Conservation (phyloP, 2,113 vertebrate genomes). For the Rostratula benghalensis region DNA sequence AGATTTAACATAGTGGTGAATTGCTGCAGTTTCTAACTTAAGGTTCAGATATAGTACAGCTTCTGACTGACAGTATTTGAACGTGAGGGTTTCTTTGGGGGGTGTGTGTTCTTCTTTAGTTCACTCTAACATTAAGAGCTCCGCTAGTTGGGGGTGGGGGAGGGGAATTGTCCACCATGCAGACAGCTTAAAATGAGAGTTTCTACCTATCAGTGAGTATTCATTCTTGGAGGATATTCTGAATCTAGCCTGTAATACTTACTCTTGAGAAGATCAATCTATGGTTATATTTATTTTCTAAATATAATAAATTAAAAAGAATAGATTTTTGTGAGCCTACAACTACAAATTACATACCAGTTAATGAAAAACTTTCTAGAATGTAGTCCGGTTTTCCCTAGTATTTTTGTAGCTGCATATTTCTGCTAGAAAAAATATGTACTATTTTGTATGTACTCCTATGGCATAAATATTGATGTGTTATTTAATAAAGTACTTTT, state of each 20-base stretch:
- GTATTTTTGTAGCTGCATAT: background rate
- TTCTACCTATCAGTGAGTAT: background rate
- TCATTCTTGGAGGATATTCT: background rate
- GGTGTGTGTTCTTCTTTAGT: background rate
- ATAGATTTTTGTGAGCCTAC: background rate
- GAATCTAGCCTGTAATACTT: background rate
- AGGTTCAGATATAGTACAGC: background rate
- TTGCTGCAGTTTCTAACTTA: background rate
- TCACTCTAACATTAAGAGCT: background rate
- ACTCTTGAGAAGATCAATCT: background rate
- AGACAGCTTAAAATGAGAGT: no score
- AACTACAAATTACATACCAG: rapidly evolving
- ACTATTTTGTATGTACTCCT: background rate
- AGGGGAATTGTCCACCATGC: background rate
- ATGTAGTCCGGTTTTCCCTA: background rate
- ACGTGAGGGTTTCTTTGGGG: rapidly evolving
- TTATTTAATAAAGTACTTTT: background rate
- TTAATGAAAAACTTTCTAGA: background rate
- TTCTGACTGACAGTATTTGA: background rate
- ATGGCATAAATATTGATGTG: background rate
- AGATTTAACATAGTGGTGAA: background rate
- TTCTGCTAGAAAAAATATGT: background rate
- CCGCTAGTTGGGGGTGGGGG: background rate
- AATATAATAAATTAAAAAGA: background rate
- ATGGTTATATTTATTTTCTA: background rate